Evolutionary conservation across 1,140 invertebrate genomes (phyloP), one percentile per base, ranked within the genome.

Genomic region (Lasioglossum albipes): DNA sequence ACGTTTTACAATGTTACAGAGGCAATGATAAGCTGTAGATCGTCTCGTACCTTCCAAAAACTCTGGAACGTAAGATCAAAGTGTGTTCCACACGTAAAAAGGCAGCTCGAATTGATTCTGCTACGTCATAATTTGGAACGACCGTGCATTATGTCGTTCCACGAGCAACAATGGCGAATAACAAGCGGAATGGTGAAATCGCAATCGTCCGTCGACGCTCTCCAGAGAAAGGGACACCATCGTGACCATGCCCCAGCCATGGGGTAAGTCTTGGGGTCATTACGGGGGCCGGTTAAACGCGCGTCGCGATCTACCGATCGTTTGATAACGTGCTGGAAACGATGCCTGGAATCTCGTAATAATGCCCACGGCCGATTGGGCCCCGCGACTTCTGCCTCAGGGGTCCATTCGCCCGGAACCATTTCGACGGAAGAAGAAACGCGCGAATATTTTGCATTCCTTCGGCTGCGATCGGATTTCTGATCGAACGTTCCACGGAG

Each of bases 151-250:
- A 36, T 36, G 36, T 36, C 36, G 36, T 36, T 36, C 36, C 36
- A 36, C 36, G 36, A 5, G 36, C 36, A 36, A 36, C 45, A 49
- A 49, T 49, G 9, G 84, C 75, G 75, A 69, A 70, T 81, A 87
- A 86, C 84, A 84, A 41, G 27, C 72, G 61, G 68, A 79, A 76
- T 54, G 81, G 83, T 79, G 81, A 90, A 86, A 83, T 86, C 79
- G 59, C 59, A 16, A 13, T 54, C 67, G 10, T 70, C 75, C 76
- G 83, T 9, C 12, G 79, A 36, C 36, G 36, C 36, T 36, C 36
- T 36, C 36, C 36, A 36, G 36, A 36, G 36, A 36, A 36, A 36
- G 36, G 36, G 36, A 36, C 36, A 36, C 36, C 36, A 36, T 36
- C 45, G 74, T 67, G 57, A 87, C 81, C 77, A 7, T 69, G 20